Evolutionary conservation across 2,113 vertebrate species (phyloP).

Genomic region (Anas platyrhynchos): DNA sequence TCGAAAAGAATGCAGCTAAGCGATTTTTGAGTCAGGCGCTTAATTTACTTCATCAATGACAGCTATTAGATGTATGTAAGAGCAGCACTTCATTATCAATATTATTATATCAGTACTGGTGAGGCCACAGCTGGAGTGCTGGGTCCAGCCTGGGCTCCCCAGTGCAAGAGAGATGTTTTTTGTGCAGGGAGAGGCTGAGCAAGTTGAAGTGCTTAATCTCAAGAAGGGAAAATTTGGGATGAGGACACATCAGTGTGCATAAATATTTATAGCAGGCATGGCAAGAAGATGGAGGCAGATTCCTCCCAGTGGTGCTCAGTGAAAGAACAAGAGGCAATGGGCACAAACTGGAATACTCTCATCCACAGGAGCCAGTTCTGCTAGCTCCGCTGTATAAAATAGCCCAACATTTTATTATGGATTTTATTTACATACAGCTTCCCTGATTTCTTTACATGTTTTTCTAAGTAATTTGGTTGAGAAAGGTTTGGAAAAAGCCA

Average conservation of each 20-base stretch:
- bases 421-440: not conserved
- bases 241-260: not conserved
- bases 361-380: not conserved
- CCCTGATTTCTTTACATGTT: not conserved
- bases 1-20: not conserved
- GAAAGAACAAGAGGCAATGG: not conserved
- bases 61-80: not conserved
- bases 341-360: not conserved
- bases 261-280: not conserved
- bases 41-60: not conserved
- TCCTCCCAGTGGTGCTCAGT: not conserved
- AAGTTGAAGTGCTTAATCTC: not conserved
- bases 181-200: rapidly evolving
- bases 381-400: not conserved
- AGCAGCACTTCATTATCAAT: not conserved
- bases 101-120: not conserved
- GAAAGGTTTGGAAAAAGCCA: not conserved
- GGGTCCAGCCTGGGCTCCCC: not conserved
- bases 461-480: not conserved
- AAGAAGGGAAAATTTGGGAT: not conserved
- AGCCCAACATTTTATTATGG: not conserved
- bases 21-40: not conserved
- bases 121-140: not conserved
- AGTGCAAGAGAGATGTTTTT: not conserved
- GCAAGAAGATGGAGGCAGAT: not conserved